phyloP scores from a whole-genome alignment of 2,888 invertebrate species.

The Cabera pusaria region DNA sequence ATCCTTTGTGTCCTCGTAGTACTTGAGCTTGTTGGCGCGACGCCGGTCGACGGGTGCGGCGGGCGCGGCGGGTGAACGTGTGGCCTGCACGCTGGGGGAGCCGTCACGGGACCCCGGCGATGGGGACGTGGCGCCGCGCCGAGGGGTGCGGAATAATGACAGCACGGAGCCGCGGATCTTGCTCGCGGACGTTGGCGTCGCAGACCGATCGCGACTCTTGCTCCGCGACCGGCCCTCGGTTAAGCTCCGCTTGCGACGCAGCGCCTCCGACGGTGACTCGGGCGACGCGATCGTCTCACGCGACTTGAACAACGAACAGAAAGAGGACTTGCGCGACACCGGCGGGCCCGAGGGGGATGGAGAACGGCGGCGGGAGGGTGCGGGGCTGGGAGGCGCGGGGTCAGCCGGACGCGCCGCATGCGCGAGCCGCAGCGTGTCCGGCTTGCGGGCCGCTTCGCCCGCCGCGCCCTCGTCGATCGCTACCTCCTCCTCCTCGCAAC shows the following conservation, averaged over 20 bases:
- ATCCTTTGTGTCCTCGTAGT: slow-evolving; percentile 85
- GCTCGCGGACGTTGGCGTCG: slow-evolving; percentile 79
- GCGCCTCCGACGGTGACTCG: slow-evolving; percentile 81
- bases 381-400: slow-evolving; percentile 30
- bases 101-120: slow-evolving; percentile 62
- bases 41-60: slow-evolving; percentile 29
- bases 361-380: slow-evolving; percentile 49
- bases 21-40: slow-evolving; percentile 68
- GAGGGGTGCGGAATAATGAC: slow-evolving; percentile 86
- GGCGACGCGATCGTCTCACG: slow-evolving; percentile 86
- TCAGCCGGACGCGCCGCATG: slow-evolving; percentile 14
- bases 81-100: slow-evolving; percentile 52
- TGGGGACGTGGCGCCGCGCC: slow-evolving; percentile 56
- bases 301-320: slow-evolving; percentile 91
- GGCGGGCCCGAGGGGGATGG: slow-evolving; percentile 87
- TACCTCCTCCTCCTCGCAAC: slow-evolving; percentile 83
- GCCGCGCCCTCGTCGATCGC: slow-evolving; percentile 44
- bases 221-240: slow-evolving; percentile 84
- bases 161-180: slow-evolving; percentile 86
- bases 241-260: slow-evolving; percentile 68
- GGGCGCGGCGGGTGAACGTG: slow-evolving; percentile 44
- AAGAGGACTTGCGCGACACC: slow-evolving; percentile 90
- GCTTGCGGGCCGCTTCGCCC: slow-evolving; percentile 73
- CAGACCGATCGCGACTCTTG: slow-evolving; percentile 85
- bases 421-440: slow-evolving; percentile 82